Evolutionary conservation across 2,888 invertebrate species (phyloP), one percentile per base, ranked within the genome.

Genomic region (Pinctada fucata): DNA sequence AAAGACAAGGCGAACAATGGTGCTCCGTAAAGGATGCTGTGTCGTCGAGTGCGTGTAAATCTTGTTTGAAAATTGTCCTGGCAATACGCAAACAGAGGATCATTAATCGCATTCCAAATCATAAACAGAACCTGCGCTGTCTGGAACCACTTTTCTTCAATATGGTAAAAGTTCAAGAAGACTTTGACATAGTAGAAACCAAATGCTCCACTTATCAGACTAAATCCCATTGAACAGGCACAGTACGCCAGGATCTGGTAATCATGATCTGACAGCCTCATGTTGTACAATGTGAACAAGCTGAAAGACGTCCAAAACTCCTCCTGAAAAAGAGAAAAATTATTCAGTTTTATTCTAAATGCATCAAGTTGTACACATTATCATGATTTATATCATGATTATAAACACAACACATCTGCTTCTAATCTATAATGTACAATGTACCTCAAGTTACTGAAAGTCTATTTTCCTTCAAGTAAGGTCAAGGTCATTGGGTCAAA

Each of bases 71-170:
- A 84, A 16, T 86, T 89, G 82, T 92, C 91, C 77, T 91, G 91
- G 2, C 89, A 80, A 79, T 92, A 93, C 5, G 93, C 93, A 84
- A 93, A 93, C 65, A 93, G 81, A 0, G 93, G 93, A 79, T 93
- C 93, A 81, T 93, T 93, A 48, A 93, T 82, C 0, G 93, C 92
- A 83, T 93, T 93, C 93, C 93, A 93, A 4, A 93, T 78, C 87
- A 93, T 85, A 81, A 92, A 93, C 6, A 93, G 84, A 0, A 89
- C 85, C 83, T 93, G 93, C 0, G 93, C 88, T 2, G 91, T 63
- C 65, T 93, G 92, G 85, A 93, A 93, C 93, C 93, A 93, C n/a
- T 80, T 83, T 70, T 92, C 89, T 72, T 90, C 85, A 64, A 93
- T 91, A 75, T 92, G 89, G 85, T 92, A 93, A 31, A 88, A 79